Evolutionary conservation across 2,113 vertebrate genomes (phyloP), one percentile per base, ranked within the genome.

Genomic region (Pachycephala philippinensis): DNA sequence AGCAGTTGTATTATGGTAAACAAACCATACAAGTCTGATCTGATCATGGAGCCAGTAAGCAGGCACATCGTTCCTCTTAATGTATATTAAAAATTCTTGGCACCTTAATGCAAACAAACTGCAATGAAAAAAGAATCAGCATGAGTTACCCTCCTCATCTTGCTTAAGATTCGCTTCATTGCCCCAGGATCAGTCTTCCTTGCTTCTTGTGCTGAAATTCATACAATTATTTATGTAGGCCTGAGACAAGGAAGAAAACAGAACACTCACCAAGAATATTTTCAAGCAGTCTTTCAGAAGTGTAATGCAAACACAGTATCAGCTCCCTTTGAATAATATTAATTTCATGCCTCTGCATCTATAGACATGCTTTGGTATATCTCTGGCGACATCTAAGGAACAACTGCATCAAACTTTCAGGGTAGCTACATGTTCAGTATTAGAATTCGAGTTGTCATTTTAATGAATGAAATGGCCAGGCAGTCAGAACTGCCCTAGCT

Each of bases 51-150:
- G 88, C 71, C 56, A 84, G 31, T 50, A 90, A 85, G 71, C 77
- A 69, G 72, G 59, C 61, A 82, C 10, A 37, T 9, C 56, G 37
- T 35, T 71, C 47, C 5, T 74, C 81, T 52, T 52, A 85, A 72
- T 4, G 3, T 57, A 61, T 42, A 72, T 87, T 87, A 93, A 96
- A 95, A 91, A 83, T 95, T 91, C 68, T 89, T 91, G 83, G 54
- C 86, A 88, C n/a, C 39, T 53, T 50, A 63, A 75, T 17, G 52
- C 57, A 95, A 77, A 86, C 21, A 91, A 52, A 63, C 70, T 66
- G 37, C 42, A 79, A 57, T 76, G 33, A 87, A 89, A 65, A 94
- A 95, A 71, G 64, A 27, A 90, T 22, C 65, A 64, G 23, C 8
- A 30, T 13, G 42, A 84, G 22, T 31, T 90, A 90, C 12, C 24